Base-by-base conservation (phyloP, 2,888 invertebrate species). In the Branchinecta sandiegonensis region DNA sequence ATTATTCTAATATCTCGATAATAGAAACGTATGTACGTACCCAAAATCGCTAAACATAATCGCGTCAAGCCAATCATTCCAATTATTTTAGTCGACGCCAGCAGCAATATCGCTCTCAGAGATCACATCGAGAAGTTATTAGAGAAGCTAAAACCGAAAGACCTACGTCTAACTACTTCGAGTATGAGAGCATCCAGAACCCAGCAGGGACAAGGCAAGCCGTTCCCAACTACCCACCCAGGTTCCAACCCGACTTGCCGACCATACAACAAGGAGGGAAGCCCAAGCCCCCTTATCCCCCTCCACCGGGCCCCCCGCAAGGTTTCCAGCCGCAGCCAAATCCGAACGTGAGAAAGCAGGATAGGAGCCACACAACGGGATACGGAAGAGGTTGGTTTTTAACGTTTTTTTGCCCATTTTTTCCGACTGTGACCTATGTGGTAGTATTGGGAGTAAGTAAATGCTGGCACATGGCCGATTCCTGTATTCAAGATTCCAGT, bases 141-240 rank as follows among this genome's bases (percentile, higher is more conserved):
- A 67, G 46, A 37, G 17, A 63, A 66, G 12, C 67, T 48, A 11
- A 65, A 63, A 23, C 48, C 12, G 78, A 81, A 67, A 81, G 90
- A 17, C 89, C 90, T 8, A 85, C 86, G 71, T 89, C 89, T 70
- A 90, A 88, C 79, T 89, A 86, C 78, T 90, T 89, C 78, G 90
- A 90, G 78, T 90, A 90, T 78, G 90, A 90, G 77, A 87, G 84
- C 72, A 85, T 88, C 48, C 87, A 87, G 73, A 82, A 86, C 71
- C 69, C 71, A 74, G 68, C 72, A 37, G 37, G 37, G 37, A 37
- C 37, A 37, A 56, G 56, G 17, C 56, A 56, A 56, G 17, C 14
- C 56, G 14, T 14, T 8, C 56, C n/a, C 17, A n/a, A 10, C 17
- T 17, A 56, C 17, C 56, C 10, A 8, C 56, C 56, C 8, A 56